Conservation (phyloP, 2,113 vertebrate genomes). For the Pseudopodoces humilis region DNA sequence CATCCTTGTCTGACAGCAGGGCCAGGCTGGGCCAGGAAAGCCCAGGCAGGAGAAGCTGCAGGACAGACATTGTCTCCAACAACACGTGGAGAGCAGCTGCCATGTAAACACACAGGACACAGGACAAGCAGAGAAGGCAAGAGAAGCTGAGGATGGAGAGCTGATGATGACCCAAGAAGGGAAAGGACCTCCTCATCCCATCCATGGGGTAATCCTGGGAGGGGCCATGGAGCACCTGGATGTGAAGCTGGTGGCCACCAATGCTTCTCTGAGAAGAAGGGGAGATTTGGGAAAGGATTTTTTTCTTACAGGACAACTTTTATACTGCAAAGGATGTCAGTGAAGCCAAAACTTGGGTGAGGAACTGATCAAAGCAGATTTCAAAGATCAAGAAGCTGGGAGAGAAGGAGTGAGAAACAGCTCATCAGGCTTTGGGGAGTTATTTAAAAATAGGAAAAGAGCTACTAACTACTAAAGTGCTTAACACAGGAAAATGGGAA, state of each 20-base stretch:
- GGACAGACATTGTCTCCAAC: fast-evolving
- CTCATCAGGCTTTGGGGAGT: not conserved
- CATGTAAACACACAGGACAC: too few species aligned
- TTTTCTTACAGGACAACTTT: fast-evolving
- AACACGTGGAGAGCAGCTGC: not conserved
- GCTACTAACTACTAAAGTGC: not conserved
- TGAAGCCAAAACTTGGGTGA: not conserved
- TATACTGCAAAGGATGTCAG: not conserved
- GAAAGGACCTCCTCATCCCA: not conserved
- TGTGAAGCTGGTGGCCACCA: fast-evolving
- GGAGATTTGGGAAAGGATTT: not conserved
- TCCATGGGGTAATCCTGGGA: fast-evolving
- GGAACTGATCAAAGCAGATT: not conserved
- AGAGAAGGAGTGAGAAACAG: not conserved
- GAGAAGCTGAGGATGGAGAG: not conserved
- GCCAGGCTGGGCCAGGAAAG: fast-evolving
- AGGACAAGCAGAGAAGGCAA: not conserved
- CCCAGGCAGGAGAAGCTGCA: not conserved
- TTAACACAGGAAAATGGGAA: not conserved
- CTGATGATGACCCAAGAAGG: fast-evolving
- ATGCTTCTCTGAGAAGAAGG: not conserved
- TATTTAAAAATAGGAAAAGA: not conserved
- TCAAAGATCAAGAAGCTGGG: not conserved
- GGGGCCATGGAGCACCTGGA: not conserved
- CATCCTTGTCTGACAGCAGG: not conserved